Conservation (phyloP, 2,113 vertebrate species). For the Peromyscus polionotus region DNA sequence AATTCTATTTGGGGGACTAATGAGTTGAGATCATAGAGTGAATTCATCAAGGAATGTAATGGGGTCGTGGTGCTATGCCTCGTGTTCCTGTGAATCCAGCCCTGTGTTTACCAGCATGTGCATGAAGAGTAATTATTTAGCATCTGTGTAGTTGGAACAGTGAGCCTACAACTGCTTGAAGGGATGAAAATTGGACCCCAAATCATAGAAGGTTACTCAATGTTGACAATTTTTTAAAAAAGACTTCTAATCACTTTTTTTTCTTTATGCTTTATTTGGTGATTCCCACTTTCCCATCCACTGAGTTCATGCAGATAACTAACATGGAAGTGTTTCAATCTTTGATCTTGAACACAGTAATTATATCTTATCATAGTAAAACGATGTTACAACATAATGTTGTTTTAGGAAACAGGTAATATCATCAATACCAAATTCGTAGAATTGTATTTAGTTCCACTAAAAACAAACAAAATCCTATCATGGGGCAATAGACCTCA, state of each 20-base stretch:
- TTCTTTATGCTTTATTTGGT: background rate
- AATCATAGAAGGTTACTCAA: background rate
- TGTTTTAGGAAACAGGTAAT: background rate
- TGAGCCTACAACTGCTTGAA: background rate
- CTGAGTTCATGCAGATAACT: background rate
- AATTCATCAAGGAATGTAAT: conserved; percentile 15
- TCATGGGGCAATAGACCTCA: background rate
- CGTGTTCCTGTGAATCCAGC: background rate
- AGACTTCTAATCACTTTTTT: background rate
- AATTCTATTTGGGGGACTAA: conserved; percentile 50
- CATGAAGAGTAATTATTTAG: background rate
- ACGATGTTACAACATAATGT: background rate
- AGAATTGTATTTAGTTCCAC: background rate
- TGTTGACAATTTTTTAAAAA: background rate
- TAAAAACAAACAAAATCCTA: background rate
- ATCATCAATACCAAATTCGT: background rate
- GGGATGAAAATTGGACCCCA: background rate
- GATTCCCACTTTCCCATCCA: background rate
- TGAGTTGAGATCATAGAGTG: conserved; percentile 28
- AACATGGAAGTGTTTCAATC: background rate
- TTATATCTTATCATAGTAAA: background rate
- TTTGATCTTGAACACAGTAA: background rate
- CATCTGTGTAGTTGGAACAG: background rate
- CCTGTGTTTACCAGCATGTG: background rate
- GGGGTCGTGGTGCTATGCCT: background rate